Conservation (phyloP, 2,888 invertebrate species). For the Drosophila crucigera region DNA sequence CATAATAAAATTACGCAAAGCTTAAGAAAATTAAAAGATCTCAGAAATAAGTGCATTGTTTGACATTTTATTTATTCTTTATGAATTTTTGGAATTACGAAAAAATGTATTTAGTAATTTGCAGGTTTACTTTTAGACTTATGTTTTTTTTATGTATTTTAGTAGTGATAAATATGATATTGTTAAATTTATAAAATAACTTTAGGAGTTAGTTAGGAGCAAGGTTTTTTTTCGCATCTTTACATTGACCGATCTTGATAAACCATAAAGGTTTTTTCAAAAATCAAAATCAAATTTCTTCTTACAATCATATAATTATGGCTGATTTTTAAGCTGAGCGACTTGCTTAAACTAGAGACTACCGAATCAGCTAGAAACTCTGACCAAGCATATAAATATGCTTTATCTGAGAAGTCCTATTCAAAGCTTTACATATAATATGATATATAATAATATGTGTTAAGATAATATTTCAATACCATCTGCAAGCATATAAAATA, state of each 20-base stretch:
- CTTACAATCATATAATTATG: no score
- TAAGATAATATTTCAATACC: background rate
- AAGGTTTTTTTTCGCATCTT: background rate
- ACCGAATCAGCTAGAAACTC: background rate
- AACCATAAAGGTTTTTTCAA: accelerated
- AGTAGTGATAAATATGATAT: background rate
- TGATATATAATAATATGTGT: no score
- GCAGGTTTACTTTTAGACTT: background rate
- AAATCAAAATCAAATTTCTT: background rate
- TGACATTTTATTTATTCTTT: background rate
- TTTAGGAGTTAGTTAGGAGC: background rate
- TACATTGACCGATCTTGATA: background rate
- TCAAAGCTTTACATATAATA: background rate
- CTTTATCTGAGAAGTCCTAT: background rate
- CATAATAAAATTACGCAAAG: background rate
- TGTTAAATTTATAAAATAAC: background rate
- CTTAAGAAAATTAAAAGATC: background rate
- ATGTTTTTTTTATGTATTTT: no score
- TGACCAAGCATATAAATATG: background rate
- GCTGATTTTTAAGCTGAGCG: accelerated
- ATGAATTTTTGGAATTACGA: accelerated
- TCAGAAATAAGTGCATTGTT: background rate
- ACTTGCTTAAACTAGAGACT: background rate
- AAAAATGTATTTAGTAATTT: background rate
- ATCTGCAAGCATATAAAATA: background rate